Evolutionary conservation across 2,113 vertebrate genomes (phyloP), one percentile per base, ranked within the genome.

Genomic region (Planiliza haematocheilus): DNA sequence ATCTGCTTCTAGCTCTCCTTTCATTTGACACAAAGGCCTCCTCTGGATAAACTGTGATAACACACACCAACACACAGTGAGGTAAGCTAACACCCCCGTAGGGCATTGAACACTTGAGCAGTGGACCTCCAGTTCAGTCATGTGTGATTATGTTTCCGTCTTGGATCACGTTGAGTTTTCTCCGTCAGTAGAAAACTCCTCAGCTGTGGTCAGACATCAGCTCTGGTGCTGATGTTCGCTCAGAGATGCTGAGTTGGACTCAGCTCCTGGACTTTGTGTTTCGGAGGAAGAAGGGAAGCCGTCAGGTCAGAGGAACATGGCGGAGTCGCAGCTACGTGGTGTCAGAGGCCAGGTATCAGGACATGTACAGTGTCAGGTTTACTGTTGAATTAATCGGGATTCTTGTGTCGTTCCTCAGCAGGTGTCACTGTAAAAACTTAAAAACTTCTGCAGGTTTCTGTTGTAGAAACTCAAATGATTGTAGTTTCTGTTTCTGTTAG

Each of bases 301-400:
- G 79, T 42, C 76, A 76, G 7, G 24, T 18, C 53, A 78, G 81
- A 62, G 86, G 81, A 43, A 85, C 88, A 20, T 92, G 91, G 92
- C 85, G 89, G 67, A 93, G 89, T 34, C 75, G 88, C 82, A 88
- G 62, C 56, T 94, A 93, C 49, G 86, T 49, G 0, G 82, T 94
- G 34, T 88, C 88, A 24, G 76, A 85, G 56, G 67, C 12, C 89
- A 91, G 94, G 94, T 94, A 92, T 10, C 34, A 43, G 34, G 0
- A 46, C 10, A 7, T 4, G 24, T 10, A 13, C 16, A 36, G 50
- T 10, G 7, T 34, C 62, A 41, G 24, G 24, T 2, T 30, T 3
- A 30, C 24, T 5, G 24, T 5, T 30, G 24, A 5, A 30, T 30
- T 30, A 30, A 30, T 30, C 24, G 5, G 24, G 24, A 30, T 3